These are phyloP conservation scores for Darwinula stevensoni DNA, from an alignment of 2,888 invertebrate species.

Conservation along the genomic window DNA sequence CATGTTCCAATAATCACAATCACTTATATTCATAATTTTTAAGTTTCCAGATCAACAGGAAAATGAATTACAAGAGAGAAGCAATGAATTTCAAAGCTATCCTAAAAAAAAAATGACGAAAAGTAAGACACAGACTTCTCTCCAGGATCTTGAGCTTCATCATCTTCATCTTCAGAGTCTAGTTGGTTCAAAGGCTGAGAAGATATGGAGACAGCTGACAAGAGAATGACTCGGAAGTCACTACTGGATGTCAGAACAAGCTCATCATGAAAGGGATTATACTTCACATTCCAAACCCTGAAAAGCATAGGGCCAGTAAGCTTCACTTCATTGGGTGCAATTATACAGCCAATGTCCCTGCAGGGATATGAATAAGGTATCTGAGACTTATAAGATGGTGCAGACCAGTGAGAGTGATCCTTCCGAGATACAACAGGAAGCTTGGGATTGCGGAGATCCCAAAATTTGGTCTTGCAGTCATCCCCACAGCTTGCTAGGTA, in stretches of 20 bases:
- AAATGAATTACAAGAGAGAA: no score
- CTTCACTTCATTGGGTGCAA: no score
- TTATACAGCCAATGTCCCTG: no score
- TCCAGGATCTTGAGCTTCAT: slow-evolving; percentile 13
- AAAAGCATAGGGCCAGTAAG: slow-evolving; percentile 10
- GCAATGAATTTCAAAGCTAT: no score
- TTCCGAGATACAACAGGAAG: slow-evolving; percentile 37
- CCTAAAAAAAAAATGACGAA: no score
- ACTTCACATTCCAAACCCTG: slow-evolving; percentile 75
- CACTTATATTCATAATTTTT: no score
- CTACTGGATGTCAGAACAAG: slow-evolving; percentile 74
- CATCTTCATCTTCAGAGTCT: slow-evolving; percentile 16
- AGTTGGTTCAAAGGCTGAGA: slow-evolving; percentile 37
- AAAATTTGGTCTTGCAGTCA: slow-evolving; percentile 76
- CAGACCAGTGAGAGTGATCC: slow-evolving; percentile 23
- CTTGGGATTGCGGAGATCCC: slow-evolving; percentile 63
- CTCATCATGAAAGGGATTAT: slow-evolving; percentile 92
- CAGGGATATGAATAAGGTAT: no score
- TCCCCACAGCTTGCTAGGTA: slow-evolving; percentile 79
- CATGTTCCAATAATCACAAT: background rate
- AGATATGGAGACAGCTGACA: slow-evolving; percentile 58
- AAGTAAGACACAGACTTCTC: no score
- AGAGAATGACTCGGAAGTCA: slow-evolving; percentile 67
- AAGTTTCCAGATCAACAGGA: no score
- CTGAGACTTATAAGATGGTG: background rate